Conservation (phyloP, 1,140 invertebrate genomes). For the Calliphora vicina region DNA sequence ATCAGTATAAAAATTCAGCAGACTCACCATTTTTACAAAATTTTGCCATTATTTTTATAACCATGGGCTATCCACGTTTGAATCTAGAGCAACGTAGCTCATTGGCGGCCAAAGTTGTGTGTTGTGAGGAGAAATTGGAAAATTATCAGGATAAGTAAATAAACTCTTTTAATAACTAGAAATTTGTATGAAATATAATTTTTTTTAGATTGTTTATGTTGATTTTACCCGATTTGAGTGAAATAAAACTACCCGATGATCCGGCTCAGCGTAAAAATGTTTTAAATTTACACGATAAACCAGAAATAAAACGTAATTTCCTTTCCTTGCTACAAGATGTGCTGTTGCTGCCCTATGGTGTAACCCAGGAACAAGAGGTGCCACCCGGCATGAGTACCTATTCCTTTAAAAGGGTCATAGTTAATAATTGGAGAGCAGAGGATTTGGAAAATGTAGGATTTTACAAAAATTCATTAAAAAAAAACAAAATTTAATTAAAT, state of each 20-base stretch:
- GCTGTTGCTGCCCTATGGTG: constrained; percentile 77
- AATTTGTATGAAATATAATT: neutral
- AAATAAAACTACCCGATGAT: constrained; percentile 74
- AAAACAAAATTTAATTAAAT: neutral
- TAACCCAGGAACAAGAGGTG: constrained; percentile 62
- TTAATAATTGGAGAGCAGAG: constrained; percentile 78
- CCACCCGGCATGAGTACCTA: constrained; percentile 83
- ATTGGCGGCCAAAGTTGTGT: constrained; percentile 78
- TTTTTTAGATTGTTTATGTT: constrained; percentile 75
- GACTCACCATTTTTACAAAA: constrained; percentile 73
- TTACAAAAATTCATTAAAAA: neutral
- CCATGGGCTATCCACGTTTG: constrained; percentile 87
- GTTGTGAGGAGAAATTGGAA: constrained; percentile 81
- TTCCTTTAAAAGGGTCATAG: constrained; percentile 81
- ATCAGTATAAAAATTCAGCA: constrained; percentile 81
- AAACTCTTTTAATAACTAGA: neutral
- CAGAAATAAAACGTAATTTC: constrained; percentile 68
- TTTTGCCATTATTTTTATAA: constrained; percentile 93
- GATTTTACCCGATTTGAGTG: constrained; percentile 80
- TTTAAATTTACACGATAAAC: constrained; percentile 68
- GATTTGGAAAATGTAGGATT: constrained; percentile 77
- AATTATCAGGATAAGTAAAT: constrained; percentile 86
- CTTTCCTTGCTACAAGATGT: constrained; percentile 83
- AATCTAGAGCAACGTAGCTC: constrained; percentile 77
- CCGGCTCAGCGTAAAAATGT: constrained; percentile 69